These are phyloP conservation scores for Pammene aurita DNA, from an alignment of 2,888 invertebrate species.

Conservation along the genomic window DNA sequence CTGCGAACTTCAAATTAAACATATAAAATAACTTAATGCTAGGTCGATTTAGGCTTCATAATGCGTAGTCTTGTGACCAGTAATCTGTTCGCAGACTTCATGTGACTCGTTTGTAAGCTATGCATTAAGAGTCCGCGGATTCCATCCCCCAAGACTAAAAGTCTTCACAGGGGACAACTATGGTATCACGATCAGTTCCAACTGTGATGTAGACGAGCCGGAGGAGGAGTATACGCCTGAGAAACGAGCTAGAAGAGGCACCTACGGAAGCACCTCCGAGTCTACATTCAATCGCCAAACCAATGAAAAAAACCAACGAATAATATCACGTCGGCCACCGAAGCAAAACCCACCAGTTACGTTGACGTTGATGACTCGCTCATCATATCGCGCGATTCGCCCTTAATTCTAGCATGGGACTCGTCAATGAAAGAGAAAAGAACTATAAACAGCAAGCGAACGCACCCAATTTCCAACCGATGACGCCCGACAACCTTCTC, in stretches of 20 bases:
- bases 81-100: too few species aligned
- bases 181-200: constrained; percentile 45
- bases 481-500: constrained; percentile 10
- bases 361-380: too few species aligned
- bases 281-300: constrained; percentile 55
- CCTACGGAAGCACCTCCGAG: constrained; percentile 46
- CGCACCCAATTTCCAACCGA: constrained; percentile 7
- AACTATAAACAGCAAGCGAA: too few species aligned
- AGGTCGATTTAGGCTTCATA: too few species aligned
- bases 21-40: too few species aligned
- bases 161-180: constrained; percentile 51
- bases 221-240: constrained; percentile 33
- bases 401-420: too few species aligned
- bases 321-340: too few species aligned
- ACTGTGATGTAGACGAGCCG: constrained; percentile 37
- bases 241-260: constrained; percentile 22
- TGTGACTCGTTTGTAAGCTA: too few species aligned
- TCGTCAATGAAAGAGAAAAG: constrained; percentile 19
- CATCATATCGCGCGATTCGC: too few species aligned
- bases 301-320: constrained; percentile 52
- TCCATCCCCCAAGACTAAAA: constrained; percentile 41
- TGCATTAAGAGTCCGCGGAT: constrained; percentile 51
- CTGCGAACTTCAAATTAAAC: too few species aligned
- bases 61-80: too few species aligned
- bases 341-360: too few species aligned